Percentiles rank a stretch among this genome's conserved stretches.
Conservation (phyloP, 1,140 invertebrate species). For the Eriocheir sinensis region DNA sequence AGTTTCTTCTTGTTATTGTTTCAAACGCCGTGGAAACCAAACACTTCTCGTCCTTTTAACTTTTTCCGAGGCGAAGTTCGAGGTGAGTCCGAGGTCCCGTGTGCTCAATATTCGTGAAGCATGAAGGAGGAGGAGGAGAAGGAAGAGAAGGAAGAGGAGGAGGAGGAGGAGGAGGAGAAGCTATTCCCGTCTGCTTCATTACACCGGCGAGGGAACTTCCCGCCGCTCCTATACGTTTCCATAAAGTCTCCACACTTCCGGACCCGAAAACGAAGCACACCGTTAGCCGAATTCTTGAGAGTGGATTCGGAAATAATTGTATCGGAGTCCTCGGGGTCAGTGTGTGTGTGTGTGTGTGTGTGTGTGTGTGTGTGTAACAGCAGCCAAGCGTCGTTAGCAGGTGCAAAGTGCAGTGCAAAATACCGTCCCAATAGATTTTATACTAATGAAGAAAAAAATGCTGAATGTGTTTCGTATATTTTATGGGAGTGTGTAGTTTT, state of each 20-base stretch:
- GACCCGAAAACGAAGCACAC: background rate
- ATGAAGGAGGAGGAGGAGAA: no score
- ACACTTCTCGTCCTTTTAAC: background rate
- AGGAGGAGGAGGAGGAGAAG: no score
- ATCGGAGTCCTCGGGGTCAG: background rate
- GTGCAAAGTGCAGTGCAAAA: no score
- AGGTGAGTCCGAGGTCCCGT: background rate
- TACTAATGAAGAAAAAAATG: no score
- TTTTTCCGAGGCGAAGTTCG: background rate
- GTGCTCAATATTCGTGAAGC: background rate
- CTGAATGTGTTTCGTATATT: no score
- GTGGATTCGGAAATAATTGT: background rate
- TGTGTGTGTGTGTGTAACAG: no score
- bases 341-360: no score
- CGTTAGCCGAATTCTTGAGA: background rate
- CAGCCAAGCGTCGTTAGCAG: no score
- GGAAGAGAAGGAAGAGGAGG: no score
- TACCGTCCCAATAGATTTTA: no score
- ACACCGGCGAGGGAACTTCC: background rate
- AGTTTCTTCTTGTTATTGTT: background rate
- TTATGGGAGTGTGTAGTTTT: no score
- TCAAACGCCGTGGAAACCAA: background rate
- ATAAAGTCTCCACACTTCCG: background rate
- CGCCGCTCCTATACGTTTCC: background rate
- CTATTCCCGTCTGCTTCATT: background rate